Evolutionary conservation across 1,140 invertebrate genomes (phyloP).

Genomic region (Camponotus vicinus): DNA sequence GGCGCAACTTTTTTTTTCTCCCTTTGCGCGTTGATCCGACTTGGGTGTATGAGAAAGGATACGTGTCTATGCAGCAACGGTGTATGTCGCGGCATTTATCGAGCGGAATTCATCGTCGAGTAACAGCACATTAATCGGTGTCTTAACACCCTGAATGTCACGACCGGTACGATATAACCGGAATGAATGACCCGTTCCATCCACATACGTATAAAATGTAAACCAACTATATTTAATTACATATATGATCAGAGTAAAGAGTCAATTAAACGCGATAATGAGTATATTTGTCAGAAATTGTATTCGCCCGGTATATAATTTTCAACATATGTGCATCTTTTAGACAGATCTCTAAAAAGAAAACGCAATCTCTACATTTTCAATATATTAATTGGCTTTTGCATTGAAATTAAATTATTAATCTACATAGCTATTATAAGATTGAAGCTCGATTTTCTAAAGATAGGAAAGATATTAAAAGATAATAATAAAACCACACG

Average conservation of each 20-base stretch:
- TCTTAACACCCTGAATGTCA: background rate
- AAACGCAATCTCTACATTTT: background rate
- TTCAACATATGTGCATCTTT: background rate
- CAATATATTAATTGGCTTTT: background rate
- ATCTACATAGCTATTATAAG: background rate
- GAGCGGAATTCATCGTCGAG: background rate
- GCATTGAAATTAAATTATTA: conserved; percentile 8
- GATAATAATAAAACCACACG: background rate
- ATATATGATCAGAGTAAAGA: background rate
- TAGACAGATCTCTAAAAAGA: background rate
- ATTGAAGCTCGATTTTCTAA: background rate
- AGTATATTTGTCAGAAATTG: conserved; percentile 23
- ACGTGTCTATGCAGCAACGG: background rate
- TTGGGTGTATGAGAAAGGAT: background rate
- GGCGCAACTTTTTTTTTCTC: background rate
- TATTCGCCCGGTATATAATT: background rate
- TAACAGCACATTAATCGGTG: background rate
- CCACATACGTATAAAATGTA: background rate
- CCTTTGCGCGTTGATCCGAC: conserved; percentile 5
- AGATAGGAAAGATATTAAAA: background rate
- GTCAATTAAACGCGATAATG: conserved; percentile 2
- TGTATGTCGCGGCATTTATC: conserved; percentile 24
- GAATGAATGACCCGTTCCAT: background rate
- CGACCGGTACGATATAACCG: background rate
- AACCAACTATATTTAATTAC: conserved; percentile 20